Base-by-base conservation (phyloP, 2,113 vertebrate species). In the Sinocyclocheilus grahami region DNA sequence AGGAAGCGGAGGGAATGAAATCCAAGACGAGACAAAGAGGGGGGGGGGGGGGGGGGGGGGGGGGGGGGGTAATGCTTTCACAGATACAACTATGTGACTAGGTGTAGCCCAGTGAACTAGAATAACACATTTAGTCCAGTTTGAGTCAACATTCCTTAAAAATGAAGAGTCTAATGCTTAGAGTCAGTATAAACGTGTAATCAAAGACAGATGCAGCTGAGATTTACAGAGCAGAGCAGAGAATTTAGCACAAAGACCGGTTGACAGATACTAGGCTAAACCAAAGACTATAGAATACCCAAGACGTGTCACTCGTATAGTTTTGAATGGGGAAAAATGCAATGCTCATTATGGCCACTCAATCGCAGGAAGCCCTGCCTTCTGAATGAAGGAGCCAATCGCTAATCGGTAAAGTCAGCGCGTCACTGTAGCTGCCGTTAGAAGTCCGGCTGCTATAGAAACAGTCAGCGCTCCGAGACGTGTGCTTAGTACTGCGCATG, bases 171-270 rank as follows among this genome's bases (percentile, higher is more conserved):
- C 86, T 58, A 65, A 72, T 88, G 60, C 58, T 84, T 24, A 87
- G 79, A 88, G 69, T 74, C 67, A 79, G 82, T 86, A 88, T 88
- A 69, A 91, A 87, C 87, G 76, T 82, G 76, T 89, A 91, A 93
- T 80, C 60, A 78, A 88, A 90, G 67, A 75, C 91, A 91, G 89
- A 92, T 90, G 90, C 84, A 87, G 88, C 71, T 39, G 62, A 20
- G 24, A 88, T 71, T 78, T 78, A 80, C 30, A 85, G 11, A 67
- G 67, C 9, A 62, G 60, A 33, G 1, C 30, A 58, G 39, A 16
- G 24, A 55, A 75, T 13, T 62, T 46, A 46, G 10, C 12, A 63
- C 20, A 84, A 75, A 67, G 18, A 37, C 71, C 18, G 1, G 71
- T 6, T 39, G n/a, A 78, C 14, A 78, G 33, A 42, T 48, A 79